A percentile compares a stretch with the other conserved stretches of the same genome.
Conservation (phyloP, 2,888 invertebrate species). For the Ectemnius continuus region DNA sequence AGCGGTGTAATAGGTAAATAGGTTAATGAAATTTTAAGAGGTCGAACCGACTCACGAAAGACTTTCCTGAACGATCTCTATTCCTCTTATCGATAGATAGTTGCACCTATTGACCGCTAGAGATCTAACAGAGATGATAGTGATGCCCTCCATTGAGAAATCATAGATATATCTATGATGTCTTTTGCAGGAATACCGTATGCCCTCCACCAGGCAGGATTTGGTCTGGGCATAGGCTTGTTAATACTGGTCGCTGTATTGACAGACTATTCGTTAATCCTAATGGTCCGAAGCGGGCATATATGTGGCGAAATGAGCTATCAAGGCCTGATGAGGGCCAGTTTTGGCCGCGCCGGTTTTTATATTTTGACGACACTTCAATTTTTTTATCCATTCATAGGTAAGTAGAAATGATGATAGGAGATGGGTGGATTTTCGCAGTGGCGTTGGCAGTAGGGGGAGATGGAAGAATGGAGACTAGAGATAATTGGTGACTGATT, state of each 20-base stretch:
- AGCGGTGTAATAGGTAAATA: constrained; percentile 89
- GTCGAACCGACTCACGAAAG: too few species aligned
- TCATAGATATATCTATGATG: too few species aligned
- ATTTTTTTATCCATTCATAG: constrained; percentile 91
- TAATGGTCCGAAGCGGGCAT: constrained; percentile 88
- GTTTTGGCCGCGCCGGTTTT: constrained; percentile 89
- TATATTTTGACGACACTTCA: constrained; percentile 87
- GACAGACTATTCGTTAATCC: constrained; percentile 89
- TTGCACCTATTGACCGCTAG: background rate
- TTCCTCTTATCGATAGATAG: too few species aligned
- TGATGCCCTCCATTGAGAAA: background rate
- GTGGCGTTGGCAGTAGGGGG: background rate
- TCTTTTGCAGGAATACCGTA: constrained; percentile 84
- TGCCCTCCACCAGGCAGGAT: constrained; percentile 88
- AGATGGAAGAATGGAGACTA: too few species aligned
- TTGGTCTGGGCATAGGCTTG: constrained; percentile 86
- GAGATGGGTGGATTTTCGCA: background rate
- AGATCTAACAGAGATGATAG: too few species aligned
- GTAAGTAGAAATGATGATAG: constrained; percentile 81
- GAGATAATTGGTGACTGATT: background rate
- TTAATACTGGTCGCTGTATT: constrained; percentile 86
- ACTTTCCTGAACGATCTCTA: too few species aligned
- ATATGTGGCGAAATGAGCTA: constrained; percentile 89
- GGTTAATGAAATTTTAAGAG: too few species aligned
- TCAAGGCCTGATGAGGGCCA: constrained; percentile 88